These are phyloP conservation scores for Autographa pulchrina DNA, from an alignment of 2,888 invertebrate species.

Conservation along the genomic window DNA sequence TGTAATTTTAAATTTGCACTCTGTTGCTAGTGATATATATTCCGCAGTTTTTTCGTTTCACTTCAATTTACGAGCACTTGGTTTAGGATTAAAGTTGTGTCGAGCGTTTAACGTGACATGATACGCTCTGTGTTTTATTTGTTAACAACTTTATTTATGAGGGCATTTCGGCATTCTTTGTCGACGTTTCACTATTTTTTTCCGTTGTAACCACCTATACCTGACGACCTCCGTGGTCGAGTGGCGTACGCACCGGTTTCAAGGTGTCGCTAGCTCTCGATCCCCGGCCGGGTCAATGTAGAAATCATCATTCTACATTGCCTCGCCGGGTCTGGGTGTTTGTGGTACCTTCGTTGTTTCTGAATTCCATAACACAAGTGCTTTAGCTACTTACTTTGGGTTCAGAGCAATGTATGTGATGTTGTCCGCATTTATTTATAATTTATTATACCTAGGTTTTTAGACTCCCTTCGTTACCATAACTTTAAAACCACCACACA, in stretches of 20 bases:
- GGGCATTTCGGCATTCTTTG: conserved; percentile 20
- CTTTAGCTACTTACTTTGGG: too few relatives aligned
- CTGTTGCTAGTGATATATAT: conserved; percentile 59
- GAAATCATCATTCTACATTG: too few relatives aligned
- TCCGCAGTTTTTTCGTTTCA: conserved; percentile 42
- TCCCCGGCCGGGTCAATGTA: too few relatives aligned
- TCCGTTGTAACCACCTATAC: background rate
- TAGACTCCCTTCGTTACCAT: background rate
- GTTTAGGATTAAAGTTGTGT: conserved; percentile 45
- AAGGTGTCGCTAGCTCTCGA: too few relatives aligned
- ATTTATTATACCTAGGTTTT: background rate
- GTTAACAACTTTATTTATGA: conserved; percentile 21
- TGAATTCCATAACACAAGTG: too few relatives aligned
- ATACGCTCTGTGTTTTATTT: conserved; percentile 35
- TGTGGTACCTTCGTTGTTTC: too few relatives aligned
- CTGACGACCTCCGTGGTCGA: too few relatives aligned
- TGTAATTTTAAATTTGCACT: conserved; percentile 64
- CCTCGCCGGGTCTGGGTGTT: too few relatives aligned
- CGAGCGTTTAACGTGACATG: conserved; percentile 44
- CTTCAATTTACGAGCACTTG: conserved; percentile 43
- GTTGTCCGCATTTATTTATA: too few relatives aligned
- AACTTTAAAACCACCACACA: conserved; percentile 26
- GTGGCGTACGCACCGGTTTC: too few relatives aligned
- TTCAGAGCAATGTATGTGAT: too few relatives aligned
- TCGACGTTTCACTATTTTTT: background rate